Evolutionary conservation across 2,113 vertebrate genomes (phyloP).

Genomic region (Pipra filicauda): DNA sequence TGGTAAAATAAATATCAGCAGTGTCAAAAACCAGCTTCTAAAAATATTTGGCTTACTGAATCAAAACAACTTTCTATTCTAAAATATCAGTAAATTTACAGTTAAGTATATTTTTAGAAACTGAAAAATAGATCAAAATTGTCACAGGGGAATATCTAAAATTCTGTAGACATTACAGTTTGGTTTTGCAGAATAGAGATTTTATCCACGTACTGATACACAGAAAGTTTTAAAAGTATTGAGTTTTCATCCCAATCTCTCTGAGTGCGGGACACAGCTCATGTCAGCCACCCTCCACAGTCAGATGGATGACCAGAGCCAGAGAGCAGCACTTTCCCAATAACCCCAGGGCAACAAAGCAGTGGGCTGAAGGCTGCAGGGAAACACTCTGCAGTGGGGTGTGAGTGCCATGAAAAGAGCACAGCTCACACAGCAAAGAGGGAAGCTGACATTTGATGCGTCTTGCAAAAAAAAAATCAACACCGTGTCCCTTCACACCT

Average conservation of each 20-base stretch:
- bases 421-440: neutral
- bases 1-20: neutral
- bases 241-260: neutral
- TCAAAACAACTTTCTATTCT: neutral
- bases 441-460: neutral
- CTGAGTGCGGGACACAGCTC: fast-evolving
- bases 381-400: fast-evolving
- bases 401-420: neutral
- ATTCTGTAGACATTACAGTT: neutral
- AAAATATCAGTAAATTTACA: neutral
- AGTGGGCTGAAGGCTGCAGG: neutral
- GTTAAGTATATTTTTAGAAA: neutral
- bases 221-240: neutral
- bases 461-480: neutral
- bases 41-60: neutral
- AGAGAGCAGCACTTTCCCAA: neutral
- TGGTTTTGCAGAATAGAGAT: neutral
- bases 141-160: neutral
- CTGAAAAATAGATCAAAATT: neutral
- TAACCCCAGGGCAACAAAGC: neutral
- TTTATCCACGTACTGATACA: neutral
- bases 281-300: neutral
- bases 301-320: neutral
- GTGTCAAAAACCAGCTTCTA: neutral
- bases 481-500: fast-evolving